A percentile compares a stretch with the other conserved stretches of the same genome.
Conservation (phyloP, 2,113 vertebrate species). For the Mustelus asterias region DNA sequence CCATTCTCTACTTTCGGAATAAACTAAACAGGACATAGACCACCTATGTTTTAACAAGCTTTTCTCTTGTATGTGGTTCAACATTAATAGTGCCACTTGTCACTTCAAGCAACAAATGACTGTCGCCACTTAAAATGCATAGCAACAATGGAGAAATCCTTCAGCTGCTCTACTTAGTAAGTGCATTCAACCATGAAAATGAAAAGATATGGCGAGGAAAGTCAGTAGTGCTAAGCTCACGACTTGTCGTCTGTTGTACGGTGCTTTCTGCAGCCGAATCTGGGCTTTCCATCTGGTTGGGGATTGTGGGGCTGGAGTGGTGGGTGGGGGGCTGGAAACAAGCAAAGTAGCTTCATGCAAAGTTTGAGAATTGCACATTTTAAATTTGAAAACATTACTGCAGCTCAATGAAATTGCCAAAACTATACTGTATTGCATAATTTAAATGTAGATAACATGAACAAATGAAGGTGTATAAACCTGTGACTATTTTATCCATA, state of each 20-base stretch:
- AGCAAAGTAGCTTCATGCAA: constrained; percentile 17
- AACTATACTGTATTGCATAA: neutral
- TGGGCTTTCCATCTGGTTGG: constrained; percentile 4
- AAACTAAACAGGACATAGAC: neutral
- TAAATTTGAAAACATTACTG: neutral
- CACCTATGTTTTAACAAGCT: neutral
- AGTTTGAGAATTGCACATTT: neutral
- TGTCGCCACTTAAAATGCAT: neutral
- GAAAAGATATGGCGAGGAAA: constrained; percentile 24
- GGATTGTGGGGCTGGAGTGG: neutral
- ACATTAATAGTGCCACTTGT: neutral
- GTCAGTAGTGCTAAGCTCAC: constrained; percentile 10
- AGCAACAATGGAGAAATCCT: neutral
- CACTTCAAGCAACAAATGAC: neutral
- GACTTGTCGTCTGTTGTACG: neutral
- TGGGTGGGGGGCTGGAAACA: neutral
- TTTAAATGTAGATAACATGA: neutral
- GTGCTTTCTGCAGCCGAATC: neutral
- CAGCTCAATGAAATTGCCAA: neutral
- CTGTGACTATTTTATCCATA: neutral
- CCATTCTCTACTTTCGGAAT: neutral
- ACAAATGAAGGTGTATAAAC: neutral
- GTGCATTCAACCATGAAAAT: constrained; percentile 37
- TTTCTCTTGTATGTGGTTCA: neutral
- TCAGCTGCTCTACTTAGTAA: constrained; percentile 15